A percentile compares a stretch with the other conserved stretches of the same genome.
Conservation (phyloP, 1,140 invertebrate genomes). For the Drosophila melanica region DNA sequence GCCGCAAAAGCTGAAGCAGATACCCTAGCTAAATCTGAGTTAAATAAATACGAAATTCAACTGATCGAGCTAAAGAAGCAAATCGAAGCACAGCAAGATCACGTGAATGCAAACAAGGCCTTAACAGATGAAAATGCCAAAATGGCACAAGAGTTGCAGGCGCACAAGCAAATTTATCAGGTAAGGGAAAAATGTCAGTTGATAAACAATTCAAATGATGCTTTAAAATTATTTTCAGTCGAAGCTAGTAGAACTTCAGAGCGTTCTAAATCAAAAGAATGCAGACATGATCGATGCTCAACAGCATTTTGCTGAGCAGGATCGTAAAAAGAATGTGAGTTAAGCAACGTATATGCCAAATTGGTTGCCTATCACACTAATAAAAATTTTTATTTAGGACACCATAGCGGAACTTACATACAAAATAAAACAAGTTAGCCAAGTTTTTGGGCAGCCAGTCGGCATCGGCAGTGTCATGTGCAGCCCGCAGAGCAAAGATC, state of each 20-base stretch:
- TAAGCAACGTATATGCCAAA: not conserved
- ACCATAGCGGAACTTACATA: constrained; percentile 4
- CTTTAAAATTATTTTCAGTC: not conserved
- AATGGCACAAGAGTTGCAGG: not conserved
- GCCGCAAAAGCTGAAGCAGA: not conserved
- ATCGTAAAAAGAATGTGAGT: constrained; percentile 2
- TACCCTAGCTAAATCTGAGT: not conserved
- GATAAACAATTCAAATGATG: not conserved
- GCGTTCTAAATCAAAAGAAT: not conserved
- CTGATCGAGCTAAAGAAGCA: not conserved
- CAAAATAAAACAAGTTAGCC: constrained; percentile 5
- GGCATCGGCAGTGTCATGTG: not conserved
- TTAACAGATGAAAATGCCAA: not conserved
- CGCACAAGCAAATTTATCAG: not conserved
- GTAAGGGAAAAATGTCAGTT: not conserved
- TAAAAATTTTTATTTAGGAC: not conserved
- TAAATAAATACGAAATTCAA: not conserved
- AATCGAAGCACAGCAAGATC: not conserved
- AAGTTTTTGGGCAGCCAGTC: constrained; percentile 1
- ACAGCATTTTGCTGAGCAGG: not conserved
- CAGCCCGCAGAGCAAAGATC: not conserved
- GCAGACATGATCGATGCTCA: not conserved
- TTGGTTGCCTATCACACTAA: not conserved
- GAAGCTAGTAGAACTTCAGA: not conserved
- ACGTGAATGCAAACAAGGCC: not conserved